phyloP scores from a whole-genome alignment of 2,888 invertebrate species.

The Cephalotes varians region DNA sequence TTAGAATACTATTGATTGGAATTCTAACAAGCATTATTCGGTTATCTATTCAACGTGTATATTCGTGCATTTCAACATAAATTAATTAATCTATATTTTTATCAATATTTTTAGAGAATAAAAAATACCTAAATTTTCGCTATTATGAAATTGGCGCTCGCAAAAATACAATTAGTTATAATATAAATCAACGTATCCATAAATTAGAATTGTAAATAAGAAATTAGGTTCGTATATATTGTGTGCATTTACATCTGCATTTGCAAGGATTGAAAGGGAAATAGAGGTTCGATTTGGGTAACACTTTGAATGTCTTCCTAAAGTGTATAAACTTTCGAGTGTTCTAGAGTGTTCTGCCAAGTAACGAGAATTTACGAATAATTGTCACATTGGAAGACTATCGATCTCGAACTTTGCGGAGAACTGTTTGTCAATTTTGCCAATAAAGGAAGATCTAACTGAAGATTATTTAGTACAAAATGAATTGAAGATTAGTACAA shows the following conservation, averaged over 20 bases:
- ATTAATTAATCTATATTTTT: not conserved
- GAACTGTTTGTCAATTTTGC: constrained; percentile 1
- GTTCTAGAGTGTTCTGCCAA: not conserved
- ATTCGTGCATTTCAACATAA: not conserved
- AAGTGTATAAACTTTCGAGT: constrained; percentile 29
- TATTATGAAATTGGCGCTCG: not conserved
- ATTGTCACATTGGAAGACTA: not conserved
- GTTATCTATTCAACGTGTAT: not conserved
- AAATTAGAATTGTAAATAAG: not conserved
- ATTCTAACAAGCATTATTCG: not conserved
- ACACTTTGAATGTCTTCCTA: constrained; percentile 6
- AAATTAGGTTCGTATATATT: not conserved
- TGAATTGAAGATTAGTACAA: not conserved
- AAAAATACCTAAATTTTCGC: not conserved
- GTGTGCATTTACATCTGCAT: not conserved
- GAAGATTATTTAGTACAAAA: too few species aligned
- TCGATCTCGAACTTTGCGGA: not conserved
- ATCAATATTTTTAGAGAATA: not conserved
- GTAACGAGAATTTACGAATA: constrained; percentile 17
- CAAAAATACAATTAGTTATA: constrained; percentile 4
- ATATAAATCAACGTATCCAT: not conserved
- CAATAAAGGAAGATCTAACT: not conserved
- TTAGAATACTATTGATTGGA: not conserved
- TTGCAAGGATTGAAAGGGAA: constrained; percentile 4
- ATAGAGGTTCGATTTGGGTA: not conserved